Evolutionary conservation across 2,888 invertebrate genomes (phyloP), one percentile per base, ranked within the genome.

Genomic region (Chouioia cunea): DNA sequence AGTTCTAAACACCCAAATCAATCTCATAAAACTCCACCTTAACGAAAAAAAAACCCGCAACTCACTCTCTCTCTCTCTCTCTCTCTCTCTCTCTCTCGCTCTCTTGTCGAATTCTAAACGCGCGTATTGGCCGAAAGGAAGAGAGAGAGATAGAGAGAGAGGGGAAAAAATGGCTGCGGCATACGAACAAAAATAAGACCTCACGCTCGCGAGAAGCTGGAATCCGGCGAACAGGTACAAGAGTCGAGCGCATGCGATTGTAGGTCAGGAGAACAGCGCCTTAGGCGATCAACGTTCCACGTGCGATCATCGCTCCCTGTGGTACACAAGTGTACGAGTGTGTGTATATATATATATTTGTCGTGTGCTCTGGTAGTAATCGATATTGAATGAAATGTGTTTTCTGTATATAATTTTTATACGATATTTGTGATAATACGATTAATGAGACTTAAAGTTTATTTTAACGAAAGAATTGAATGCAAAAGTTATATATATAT

Each of bases 191-290:
- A 58, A 62, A 57, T 43, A 36, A 36, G 36, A 36, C 36, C 36
- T 36, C 36, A 36, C 36, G 36, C 36, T 36, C 10, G 36, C 68
- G 57, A 57, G 27, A 27, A 46, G 60, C 62, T 47, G 71, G 67
- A 67, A 71, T 71, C 63, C 67, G 15, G 27, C 27, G 46, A 70
- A 57, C 62, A 70, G 62, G 70, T 65, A 70, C 50, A 56, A 18
- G 43, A 20, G 63, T 16, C 22, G 59, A 3, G 36, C 14, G n/a
- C n/a, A 43, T 20, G 43, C 43, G 47, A 69, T 56, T 83, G 84
- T 85, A 81, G 85, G 85, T 85, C 85, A 85, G 77, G 83, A 82
- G 85, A 83, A 85, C 85, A 84, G 78, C 76, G 85, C 85, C 84
- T 80, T 78, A 79, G 83, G 85, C 85, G 71, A 83, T 83, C 82